phyloP scores from a whole-genome alignment of 2,797 vertebrate genomes.

The Macroramphosus scolopax region DNA sequence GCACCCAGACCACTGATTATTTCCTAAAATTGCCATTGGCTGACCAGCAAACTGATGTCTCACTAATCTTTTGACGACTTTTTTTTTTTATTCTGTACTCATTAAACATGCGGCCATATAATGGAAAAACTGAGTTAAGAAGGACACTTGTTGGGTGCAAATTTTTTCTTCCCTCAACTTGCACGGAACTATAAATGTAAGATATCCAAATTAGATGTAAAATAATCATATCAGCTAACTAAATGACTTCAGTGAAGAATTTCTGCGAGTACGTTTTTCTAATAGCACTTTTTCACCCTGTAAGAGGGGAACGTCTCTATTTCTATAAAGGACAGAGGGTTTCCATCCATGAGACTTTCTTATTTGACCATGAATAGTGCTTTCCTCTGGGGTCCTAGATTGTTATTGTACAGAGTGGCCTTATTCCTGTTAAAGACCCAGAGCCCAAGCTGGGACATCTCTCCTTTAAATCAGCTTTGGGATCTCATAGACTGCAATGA shows the following conservation, averaged over 20 bases:
- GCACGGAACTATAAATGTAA: too few relatives aligned
- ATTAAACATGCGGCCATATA: slow-evolving; percentile 43
- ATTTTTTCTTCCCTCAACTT: too few relatives aligned
- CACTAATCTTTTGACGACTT: slow-evolving; percentile 50
- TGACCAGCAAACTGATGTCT: too few relatives aligned
- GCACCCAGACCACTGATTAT: slow-evolving; percentile 55
- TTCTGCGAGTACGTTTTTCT: too few relatives aligned
- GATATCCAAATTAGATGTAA: too few relatives aligned
- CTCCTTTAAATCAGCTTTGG: slow-evolving; percentile 98
- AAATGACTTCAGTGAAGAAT: background rate
- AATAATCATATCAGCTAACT: slow-evolving; percentile 4
- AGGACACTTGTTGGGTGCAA: too few relatives aligned
- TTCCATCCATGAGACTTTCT: slow-evolving; percentile 80
- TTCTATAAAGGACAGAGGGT: slow-evolving; percentile 79
- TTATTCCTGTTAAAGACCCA: slow-evolving; percentile 82
- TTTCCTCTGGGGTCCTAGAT: slow-evolving; percentile 85
- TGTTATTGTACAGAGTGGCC: slow-evolving; percentile 87
- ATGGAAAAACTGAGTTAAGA: too few relatives aligned
- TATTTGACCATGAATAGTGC: slow-evolving; percentile 86
- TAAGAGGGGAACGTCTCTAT: slow-evolving; percentile 32
- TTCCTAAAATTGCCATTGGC: slow-evolving; percentile 44
- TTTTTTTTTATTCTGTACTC: slow-evolving; percentile 35
- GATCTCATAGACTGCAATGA: slow-evolving; percentile 87
- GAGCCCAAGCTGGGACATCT: slow-evolving; percentile 89
- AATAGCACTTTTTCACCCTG: slow-evolving; percentile 13